Percentiles rank a stretch among this genome's conserved stretches.
Evolutionary conservation across 2,113 vertebrate species (phyloP).

Genomic region (Furnarius figulus): DNA sequence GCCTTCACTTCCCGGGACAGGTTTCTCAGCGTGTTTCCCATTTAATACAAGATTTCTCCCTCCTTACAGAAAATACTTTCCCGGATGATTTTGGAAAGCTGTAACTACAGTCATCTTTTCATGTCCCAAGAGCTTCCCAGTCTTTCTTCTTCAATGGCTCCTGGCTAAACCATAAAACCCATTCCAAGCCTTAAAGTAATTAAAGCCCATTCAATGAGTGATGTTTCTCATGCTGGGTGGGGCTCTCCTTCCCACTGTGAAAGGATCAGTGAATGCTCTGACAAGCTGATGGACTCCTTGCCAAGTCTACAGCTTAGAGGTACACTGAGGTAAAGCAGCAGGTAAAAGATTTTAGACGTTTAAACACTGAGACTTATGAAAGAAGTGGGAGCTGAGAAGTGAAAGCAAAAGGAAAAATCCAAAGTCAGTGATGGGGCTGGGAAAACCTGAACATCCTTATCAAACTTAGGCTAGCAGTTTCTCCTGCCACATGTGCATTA

Average conservation of each 20-base stretch:
- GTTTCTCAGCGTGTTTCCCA: neutral
- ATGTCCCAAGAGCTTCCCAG: neutral
- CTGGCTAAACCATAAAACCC: conserved; percentile 7
- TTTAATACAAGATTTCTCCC: neutral
- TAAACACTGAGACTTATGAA: neutral
- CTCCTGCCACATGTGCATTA: accelerated
- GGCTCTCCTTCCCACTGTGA: neutral
- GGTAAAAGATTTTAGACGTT: neutral
- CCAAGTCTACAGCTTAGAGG: neutral
- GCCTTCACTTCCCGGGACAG: neutral
- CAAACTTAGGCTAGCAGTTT: neutral
- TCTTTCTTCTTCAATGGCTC: neutral
- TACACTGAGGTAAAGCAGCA: neutral
- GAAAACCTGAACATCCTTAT: neutral
- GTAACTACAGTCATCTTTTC: neutral
- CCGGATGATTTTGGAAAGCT: neutral
- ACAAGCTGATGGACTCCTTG: neutral
- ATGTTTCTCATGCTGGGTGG: neutral
- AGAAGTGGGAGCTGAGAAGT: neutral
- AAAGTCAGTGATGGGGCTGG: neutral
- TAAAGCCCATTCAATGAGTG: neutral
- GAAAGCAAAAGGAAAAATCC: neutral
- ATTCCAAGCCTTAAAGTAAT: neutral
- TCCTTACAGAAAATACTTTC: neutral
- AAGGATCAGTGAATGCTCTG: neutral